Conservation (phyloP, 2,797 vertebrate species). For the Poeciliopsis presidionis region DNA sequence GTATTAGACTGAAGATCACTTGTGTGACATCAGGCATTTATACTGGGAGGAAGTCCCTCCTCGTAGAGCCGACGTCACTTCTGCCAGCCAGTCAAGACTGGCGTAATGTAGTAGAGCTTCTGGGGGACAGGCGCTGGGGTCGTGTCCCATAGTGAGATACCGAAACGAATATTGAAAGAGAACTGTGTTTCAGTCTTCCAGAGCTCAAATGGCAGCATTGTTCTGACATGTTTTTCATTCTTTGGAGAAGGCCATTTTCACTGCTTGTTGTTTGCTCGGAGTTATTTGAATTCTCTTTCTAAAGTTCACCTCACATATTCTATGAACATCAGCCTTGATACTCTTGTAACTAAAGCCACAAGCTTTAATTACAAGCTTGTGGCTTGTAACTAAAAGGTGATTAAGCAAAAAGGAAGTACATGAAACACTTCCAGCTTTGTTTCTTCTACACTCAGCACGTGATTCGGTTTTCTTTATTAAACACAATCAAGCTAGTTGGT, state of each 20-base stretch:
- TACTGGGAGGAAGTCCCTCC: no score
- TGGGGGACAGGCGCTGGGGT: no score
- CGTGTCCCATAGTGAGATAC: no score
- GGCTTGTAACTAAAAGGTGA: neutral
- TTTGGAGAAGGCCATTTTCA: neutral
- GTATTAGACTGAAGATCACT: no score
- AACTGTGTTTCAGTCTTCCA: neutral
- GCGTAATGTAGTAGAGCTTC: no score
- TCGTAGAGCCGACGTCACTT: no score
- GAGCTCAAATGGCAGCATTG: neutral
- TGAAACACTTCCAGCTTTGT: neutral
- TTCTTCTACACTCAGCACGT: neutral
- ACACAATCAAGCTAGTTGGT: neutral
- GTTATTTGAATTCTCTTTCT: neutral
- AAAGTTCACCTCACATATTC: neutral
- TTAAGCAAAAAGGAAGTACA: neutral
- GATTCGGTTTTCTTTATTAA: neutral
- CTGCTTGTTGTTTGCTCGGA: neutral
- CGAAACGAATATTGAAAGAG: no score
- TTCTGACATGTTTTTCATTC: slow-evolving; percentile 7
- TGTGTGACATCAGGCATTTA: no score
- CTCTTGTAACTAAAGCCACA: no score
- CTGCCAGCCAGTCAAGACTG: no score
- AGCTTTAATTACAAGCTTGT: no score
- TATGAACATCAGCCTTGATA: neutral